A percentile compares a stretch with the other conserved stretches of the same genome.
Evolutionary conservation across 2,888 invertebrate genomes (phyloP).

Genomic region (Rugalucina vietnamica): DNA sequence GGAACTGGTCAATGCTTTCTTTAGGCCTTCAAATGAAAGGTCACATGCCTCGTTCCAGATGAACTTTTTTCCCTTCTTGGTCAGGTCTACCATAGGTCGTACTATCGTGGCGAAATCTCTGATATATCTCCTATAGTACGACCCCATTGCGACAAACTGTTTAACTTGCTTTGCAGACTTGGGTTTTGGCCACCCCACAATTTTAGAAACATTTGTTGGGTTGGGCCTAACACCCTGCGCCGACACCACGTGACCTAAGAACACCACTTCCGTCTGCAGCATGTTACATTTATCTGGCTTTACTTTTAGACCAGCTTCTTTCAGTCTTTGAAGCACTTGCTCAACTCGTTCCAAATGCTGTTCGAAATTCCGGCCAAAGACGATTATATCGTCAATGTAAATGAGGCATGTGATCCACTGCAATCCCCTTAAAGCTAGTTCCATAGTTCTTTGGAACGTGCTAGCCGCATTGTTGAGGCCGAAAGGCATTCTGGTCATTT

Average conservation of each 20-base stretch:
- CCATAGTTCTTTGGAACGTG: neutral
- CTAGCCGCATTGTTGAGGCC: slow-evolving; percentile 6
- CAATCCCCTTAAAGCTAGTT: neutral
- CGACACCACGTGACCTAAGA: neutral
- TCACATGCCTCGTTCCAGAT: neutral
- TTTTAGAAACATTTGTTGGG: neutral
- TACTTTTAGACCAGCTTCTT: neutral
- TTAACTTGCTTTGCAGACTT: neutral
- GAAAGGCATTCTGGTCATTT: slow-evolving; percentile 14
- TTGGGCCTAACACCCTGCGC: neutral
- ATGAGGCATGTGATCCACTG: slow-evolving; percentile 3
- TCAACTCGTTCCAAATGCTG: neutral
- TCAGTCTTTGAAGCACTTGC: neutral
- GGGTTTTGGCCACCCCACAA: neutral
- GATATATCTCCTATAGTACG: neutral
- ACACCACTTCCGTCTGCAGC: neutral
- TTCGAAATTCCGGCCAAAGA: neutral
- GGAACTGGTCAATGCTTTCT: neutral
- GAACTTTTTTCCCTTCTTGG: neutral
- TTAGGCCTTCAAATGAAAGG: neutral
- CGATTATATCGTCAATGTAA: neutral
- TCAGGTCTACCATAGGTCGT: neutral
- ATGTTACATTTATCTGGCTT: neutral
- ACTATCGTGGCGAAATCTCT: neutral
- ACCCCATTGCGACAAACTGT: neutral